Percentiles rank a stretch among this genome's conserved stretches.
phyloP scores from a whole-genome alignment of 2,113 vertebrate genomes.

The Catagonus wagneri region DNA sequence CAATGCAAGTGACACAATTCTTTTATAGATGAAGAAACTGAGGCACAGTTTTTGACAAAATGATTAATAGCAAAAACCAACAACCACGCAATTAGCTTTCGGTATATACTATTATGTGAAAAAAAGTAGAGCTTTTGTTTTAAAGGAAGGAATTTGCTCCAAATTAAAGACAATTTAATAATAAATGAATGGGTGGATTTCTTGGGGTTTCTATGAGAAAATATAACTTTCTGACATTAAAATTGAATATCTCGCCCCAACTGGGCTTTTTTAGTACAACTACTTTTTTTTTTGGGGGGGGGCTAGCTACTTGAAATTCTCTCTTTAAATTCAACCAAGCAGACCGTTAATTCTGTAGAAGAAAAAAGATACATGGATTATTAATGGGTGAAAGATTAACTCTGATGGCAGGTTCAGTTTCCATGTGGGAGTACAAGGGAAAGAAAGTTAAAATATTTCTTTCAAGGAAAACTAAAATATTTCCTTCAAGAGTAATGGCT shows the following conservation, averaged over 20 bases:
- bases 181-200: background rate
- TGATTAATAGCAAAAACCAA: background rate
- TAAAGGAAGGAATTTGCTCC: slow-evolving; percentile 29
- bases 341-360: slow-evolving; percentile 14
- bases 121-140: background rate
- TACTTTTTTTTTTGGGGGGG: slow-evolving; percentile 6
- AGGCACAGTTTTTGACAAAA: background rate
- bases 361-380: slow-evolving; percentile 41
- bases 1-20: background rate
- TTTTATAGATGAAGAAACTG: background rate
- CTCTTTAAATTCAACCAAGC: slow-evolving; percentile 24
- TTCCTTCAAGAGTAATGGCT: slow-evolving; percentile 40
- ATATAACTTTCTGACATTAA: background rate
- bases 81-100: background rate
- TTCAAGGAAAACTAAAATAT: slow-evolving; percentile 62
- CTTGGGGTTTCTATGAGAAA: background rate
- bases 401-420: background rate
- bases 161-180: background rate
- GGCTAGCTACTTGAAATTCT: slow-evolving; percentile 48
- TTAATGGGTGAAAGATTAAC: slow-evolving; percentile 46
- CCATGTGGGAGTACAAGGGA: slow-evolving; percentile 20
- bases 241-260: background rate
- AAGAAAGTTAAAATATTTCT: slow-evolving; percentile 46
- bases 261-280: slow-evolving; percentile 44
- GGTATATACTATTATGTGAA: no score